Evolutionary conservation across 2,888 invertebrate genomes (phyloP), one percentile per base, ranked within the genome.

Genomic region (Galerucella nymphaeae): DNA sequence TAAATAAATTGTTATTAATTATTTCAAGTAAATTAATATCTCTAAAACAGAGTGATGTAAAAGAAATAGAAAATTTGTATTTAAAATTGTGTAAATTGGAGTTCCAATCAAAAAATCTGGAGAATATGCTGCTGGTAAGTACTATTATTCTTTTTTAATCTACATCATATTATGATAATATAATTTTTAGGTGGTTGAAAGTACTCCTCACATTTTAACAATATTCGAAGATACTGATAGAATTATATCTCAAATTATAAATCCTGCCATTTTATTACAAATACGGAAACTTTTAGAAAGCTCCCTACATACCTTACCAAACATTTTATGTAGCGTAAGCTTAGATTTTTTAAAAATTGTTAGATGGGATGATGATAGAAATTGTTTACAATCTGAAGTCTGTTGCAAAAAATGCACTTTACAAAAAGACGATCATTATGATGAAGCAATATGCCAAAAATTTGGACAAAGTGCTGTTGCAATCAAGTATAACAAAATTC

Each of bases 341-440:
- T 80, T 81, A 6, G 77, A 81, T 55, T 83, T 78, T 62, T 70
- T 77, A 41, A 82, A 80, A 76, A 41, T 78, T 48, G 68, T 79
- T 8, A 62, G 70, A 10, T 76, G 77, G 70, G 68, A 75, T n/a
- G 63, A 75, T 23, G 61, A 65, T 6, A 69, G 74, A 41, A 75
- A 69, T 30, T 63, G 53, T 23, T 23, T 80, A 14, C 67, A 70
- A 18, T 66, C 71, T 23, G 62, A 72, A 30, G 73, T 80, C 45
- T 63, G 71, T 14, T 83, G 83, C 70, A 59, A 84, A n/a, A 79
- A 84, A 74, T 80, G 85, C 18, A 76, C 79, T 41, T 82, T 83
- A 75, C 74, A 74, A 55, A 72, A 76, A 20, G 71, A 69, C 8
- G 61, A 62, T n/a, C 8, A 45, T 58, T 41, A 57, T 9, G 16